Base-by-base conservation (phyloP, 1,140 invertebrate genomes). In the Pseudachorutes palmiensis region DNA sequence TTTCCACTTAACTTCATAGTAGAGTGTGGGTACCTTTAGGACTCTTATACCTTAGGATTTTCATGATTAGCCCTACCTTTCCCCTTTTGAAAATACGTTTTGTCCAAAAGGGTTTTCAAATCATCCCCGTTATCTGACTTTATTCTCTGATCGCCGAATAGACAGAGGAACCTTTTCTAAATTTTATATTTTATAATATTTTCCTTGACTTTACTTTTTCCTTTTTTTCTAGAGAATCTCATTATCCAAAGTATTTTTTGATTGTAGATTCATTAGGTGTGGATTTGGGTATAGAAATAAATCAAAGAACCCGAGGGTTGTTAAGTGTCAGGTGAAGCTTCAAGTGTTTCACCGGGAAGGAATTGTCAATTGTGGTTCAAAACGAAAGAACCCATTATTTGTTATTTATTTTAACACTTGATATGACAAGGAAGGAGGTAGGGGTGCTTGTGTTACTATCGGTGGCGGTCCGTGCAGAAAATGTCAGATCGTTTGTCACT, bases 361-460 rank as follows among this genome's bases (percentile, higher is more conserved):
- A 55, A 14, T 55, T 55, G 51, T 14, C 51, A 55, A 55, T 55
- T 14, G 51, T 14, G 5, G 9, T 5, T 5, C 12, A 55, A 12
- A 55, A 55, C n/a, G n/a, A n/a, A n/a, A n/a, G n/a, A n/a, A n/a
- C n/a, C n/a, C n/a, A n/a, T n/a, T n/a, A n/a, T n/a, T 55, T 12
- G 24, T 55, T 55, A 55, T 55, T 55, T 55, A 55, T 55, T 55
- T 26, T 55, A 55, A 55, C 51, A 55, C 51, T 55, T 55, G 51
- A 55, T 55, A 55, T 55, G 51, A 55, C 51, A 55, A 22, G 51
- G 12, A 16, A 22, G 24, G 24, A 55, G 51, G 51, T 55, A 55
- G 51, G 51, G 51, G 51, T 55, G 51, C 51, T 45, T 9, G 36
- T 45, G 36, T 45, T 19, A 19, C 36, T 45, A 19, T 45, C 36